phyloP scores from a whole-genome alignment of 2,797 vertebrate species.

The Phalloptychus januarius region DNA sequence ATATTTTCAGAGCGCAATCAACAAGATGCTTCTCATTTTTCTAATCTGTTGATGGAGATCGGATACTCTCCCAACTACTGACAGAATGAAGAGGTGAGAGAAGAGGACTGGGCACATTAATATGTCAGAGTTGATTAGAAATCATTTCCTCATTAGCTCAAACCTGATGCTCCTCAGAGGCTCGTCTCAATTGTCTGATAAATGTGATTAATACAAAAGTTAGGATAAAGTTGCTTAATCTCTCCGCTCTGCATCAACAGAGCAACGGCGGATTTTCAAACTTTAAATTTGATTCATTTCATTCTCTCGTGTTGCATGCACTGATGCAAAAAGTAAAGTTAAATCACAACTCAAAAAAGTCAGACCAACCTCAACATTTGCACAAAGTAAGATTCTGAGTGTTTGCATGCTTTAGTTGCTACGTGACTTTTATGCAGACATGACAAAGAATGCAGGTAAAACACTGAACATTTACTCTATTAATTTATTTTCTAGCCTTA shows the following conservation, averaged over 20 bases:
- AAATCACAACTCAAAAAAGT: background rate
- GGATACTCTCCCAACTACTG: background rate
- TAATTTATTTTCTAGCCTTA: background rate
- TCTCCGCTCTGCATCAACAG: conserved; percentile 1
- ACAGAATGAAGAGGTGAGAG: background rate
- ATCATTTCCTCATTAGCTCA: conserved; percentile 32
- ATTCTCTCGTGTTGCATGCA: background rate
- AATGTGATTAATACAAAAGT: conserved; percentile 3
- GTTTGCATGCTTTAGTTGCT: background rate
- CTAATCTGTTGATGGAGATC: background rate
- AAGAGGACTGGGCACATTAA: background rate
- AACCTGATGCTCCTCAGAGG: background rate
- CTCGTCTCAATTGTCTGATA: conserved; percentile 15
- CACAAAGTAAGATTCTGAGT: background rate
- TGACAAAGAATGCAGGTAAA: background rate
- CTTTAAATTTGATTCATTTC: background rate
- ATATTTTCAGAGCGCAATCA: conserved; percentile 1
- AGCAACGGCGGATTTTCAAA: background rate
- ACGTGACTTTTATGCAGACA: background rate
- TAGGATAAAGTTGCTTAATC: conserved; percentile 3
- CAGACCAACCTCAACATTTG: background rate
- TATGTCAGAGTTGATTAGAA: conserved; percentile 6
- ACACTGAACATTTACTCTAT: background rate
- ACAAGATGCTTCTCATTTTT: conserved; percentile 26
- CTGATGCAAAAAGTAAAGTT: background rate